Evolutionary conservation across 2,113 vertebrate genomes (phyloP).

Genomic region (Carollia perspicillata): DNA sequence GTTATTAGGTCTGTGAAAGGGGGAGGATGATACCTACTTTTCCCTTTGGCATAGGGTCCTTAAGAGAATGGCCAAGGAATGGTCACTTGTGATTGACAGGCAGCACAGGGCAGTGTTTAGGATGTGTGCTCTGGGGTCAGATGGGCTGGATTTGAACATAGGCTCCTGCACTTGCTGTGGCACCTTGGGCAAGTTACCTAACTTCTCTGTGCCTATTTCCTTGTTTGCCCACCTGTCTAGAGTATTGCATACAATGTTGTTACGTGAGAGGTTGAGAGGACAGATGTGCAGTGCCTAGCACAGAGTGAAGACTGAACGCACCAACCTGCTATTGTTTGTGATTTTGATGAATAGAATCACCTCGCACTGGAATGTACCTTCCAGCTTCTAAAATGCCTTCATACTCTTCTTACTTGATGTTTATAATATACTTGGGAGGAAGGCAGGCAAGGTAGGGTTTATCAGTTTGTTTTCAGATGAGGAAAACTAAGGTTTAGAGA

Average conservation of each 20-base stretch:
- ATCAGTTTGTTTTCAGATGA: constrained; percentile 10
- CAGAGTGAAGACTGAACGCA: not conserved
- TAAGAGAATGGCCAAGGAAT: not conserved
- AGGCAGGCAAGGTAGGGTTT: not conserved
- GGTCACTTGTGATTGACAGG: not conserved
- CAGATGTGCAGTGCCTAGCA: not conserved
- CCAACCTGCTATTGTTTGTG: not conserved
- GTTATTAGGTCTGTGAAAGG: not conserved
- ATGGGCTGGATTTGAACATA: not conserved
- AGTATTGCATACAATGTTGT: not conserved
- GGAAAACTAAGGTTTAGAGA: constrained; percentile 33
- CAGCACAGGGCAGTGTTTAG: not conserved
- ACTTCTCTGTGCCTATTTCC: constrained; percentile 23
- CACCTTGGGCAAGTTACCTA: not conserved
- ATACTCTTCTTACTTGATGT: not conserved
- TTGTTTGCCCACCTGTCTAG: not conserved
- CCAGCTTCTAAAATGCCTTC: not conserved
- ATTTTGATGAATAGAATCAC: not conserved
- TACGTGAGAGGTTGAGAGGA: not conserved
- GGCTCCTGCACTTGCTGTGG: not conserved
- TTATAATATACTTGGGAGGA: not conserved
- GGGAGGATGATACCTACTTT: not conserved
- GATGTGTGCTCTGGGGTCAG: not conserved
- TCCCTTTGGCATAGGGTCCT: not conserved
- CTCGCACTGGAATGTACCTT: not conserved